Conservation (phyloP, 64 coral and sea anemone species). For the Anthopleura sola region DNA sequence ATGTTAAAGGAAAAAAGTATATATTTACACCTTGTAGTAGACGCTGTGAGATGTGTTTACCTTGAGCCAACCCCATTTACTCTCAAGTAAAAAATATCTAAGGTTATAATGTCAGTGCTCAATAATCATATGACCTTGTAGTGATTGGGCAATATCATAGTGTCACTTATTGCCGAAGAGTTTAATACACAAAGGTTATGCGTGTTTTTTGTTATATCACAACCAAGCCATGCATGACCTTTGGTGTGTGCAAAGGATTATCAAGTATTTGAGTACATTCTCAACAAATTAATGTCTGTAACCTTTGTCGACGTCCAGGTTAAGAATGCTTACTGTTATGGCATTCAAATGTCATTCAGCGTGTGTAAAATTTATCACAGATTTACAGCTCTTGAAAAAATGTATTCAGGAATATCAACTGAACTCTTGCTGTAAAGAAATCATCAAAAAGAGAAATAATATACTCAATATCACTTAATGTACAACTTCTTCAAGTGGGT, state of each 20-base stretch:
- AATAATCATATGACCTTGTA: not conserved
- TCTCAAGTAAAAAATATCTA: not conserved
- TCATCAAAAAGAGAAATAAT: too few species aligned
- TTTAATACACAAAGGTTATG: not conserved
- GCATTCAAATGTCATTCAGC: not conserved
- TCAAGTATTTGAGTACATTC: not conserved
- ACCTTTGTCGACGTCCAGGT: not conserved
- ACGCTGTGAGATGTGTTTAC: not conserved
- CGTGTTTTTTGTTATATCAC: not conserved
- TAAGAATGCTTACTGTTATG: not conserved
- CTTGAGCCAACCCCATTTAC: not conserved
- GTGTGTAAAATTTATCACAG: not conserved
- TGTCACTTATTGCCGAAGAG: not conserved
- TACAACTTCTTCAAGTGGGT: too few species aligned
- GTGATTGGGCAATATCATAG: not conserved
- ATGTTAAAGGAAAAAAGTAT: too few species aligned
- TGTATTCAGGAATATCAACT: too few species aligned
- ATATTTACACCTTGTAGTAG: too few species aligned
- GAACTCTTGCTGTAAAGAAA: too few species aligned
- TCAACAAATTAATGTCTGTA: constrained; percentile 1
- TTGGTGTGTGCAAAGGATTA: not conserved
- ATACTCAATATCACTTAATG: too few species aligned
- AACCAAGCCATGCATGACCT: not conserved
- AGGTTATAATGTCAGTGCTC: not conserved
- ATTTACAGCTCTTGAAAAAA: too few species aligned